Base-by-base conservation (phyloP, 2,113 vertebrate genomes). In the Gallinago jamesoni region DNA sequence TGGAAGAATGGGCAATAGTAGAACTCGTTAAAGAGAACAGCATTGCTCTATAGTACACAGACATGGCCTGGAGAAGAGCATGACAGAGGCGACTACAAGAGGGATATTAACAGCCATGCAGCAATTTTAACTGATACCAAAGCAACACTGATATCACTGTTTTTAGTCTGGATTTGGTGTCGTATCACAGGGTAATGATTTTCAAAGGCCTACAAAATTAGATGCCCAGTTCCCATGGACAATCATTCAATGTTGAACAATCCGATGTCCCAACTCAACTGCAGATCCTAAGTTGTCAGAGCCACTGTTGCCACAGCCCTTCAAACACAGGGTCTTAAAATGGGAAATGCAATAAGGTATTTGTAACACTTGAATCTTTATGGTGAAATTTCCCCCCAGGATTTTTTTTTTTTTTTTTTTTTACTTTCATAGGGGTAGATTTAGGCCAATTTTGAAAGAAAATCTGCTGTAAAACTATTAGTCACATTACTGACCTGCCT, bases 251-350 rank as follows among this genome's bases (percentile, higher is more conserved):
- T 6, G 24, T 30, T 20, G n/a, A 47, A 23, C 22, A 67, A 28
- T 30, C 50, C 14, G 9, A 37, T 3, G 3, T 7, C 27, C 69
- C 28, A 43, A 45, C 31, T 31, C 27, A n/a, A 45, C 22, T 2
- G 3, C 37, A 43, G 25, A 22, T 12, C 5, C 3, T 14, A 52
- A 21, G 33, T 13, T 43, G 13, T 39, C 3, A 2, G 60, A 56
- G 33, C 28, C 27, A 30, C 27, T 27, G 7, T 6, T 12, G 3
- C 25, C 24, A 25, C 0, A 1, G 59, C 4, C 15, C 37, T 35
- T 23, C 60, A 84, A 27, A 78, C 0, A 0, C 0, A 31, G 7
- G 11, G 25, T 9, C 24, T 64, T 37, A 4, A 9, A 67, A 43
- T 3, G 2, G 35, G 0, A 75, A 80, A 68, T 11, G 8, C n/a